Evolutionary conservation across 2,797 vertebrate species (phyloP), one percentile per base, ranked within the genome.

Genomic region (Acomys russatus): DNA sequence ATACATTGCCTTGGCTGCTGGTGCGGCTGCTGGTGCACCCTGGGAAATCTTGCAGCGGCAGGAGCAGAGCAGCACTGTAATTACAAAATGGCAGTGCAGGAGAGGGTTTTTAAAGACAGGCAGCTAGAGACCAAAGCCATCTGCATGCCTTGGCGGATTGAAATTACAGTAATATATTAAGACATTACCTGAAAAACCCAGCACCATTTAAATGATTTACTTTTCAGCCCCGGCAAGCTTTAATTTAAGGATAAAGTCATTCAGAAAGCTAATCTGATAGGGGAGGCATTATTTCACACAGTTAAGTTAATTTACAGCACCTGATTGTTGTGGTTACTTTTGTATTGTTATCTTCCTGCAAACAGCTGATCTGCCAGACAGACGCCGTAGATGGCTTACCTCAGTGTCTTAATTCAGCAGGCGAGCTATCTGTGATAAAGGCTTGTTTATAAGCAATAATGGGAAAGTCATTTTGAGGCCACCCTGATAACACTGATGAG

Each of bases 191-290:
- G 99, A 98, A 98, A 99, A 99, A 98, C 98, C 98, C 98, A 89
- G 98, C 98, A 96, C 98, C 98, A 98, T 98, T 98, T 98, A 98
- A 98, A 99, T 99, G 98, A 99, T 99, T 99, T 99, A 99, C 98
- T 98, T 98, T 98, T 98, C 98, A 96, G 98, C 98, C 98, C 98
- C 97, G 97, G 99, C 98, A 99, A 98, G 98, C 98, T 99, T 99
- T 99, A 99, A 99, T 99, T 99, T 99, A 98, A 98, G 98, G 98
- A 99, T 99, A 98, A 99, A 99, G 98, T 99, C 98, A 98, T 99
- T 99, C 98, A 98, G 98, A 98, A 97, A 98, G 98, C 98, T 99
- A 99, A 98, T 99, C 98, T 99, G 98, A 99, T 99, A 98, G 97
- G 98, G 98, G 98, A 98, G 98, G 98, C 98, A 98, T 98, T 98